These are phyloP conservation scores for Setophaga petechia DNA, from an alignment of 2,113 vertebrate species.

Conservation along the genomic window DNA sequence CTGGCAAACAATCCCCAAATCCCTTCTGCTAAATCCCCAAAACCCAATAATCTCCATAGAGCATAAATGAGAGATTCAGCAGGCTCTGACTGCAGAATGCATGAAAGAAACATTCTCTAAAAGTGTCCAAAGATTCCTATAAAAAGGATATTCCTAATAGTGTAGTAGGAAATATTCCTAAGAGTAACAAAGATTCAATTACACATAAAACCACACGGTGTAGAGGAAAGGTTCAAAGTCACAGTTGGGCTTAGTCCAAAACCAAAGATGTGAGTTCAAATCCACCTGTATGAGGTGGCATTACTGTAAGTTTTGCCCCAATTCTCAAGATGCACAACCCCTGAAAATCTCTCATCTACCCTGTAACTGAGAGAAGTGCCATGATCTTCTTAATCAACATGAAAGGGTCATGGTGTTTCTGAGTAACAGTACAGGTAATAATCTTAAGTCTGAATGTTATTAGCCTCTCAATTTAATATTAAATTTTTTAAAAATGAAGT, in stretches of 20 bases:
- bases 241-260: neutral
- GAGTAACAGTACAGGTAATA: neutral
- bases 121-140: neutral
- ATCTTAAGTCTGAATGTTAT: neutral
- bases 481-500: neutral
- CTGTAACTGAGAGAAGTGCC: neutral
- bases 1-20: neutral
- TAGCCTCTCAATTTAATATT: neutral
- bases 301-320: neutral
- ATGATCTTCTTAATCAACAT: neutral
- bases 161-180: neutral
- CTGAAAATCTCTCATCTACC: accelerated
- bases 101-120: neutral
- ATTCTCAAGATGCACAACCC: neutral
- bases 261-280: neutral
- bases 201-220: neutral
- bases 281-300: neutral
- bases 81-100: neutral
- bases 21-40: neutral
- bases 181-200: neutral
- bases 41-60: neutral
- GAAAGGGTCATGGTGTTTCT: neutral
- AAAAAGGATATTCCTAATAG: neutral
- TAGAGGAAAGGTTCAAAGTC: neutral
- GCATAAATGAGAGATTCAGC: neutral